Evolutionary conservation across 2,113 vertebrate species (phyloP), one percentile per base, ranked within the genome.

Genomic region (Syrrhaptes paradoxus): DNA sequence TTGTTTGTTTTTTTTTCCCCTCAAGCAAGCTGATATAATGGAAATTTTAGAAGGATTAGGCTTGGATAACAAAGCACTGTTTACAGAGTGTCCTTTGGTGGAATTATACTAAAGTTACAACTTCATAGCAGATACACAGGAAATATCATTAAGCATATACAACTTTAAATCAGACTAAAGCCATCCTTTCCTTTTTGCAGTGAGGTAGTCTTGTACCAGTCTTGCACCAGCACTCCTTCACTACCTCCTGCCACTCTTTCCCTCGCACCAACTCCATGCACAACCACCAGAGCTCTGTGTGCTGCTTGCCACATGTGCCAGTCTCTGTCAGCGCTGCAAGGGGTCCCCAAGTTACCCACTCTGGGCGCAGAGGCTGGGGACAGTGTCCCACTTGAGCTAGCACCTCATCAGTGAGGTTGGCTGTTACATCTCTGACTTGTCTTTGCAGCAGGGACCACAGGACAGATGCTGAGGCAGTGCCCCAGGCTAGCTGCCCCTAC

Each of bases 381-480:
- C 49, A 4, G 21, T 36, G 18, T 29, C 59, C 29, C 49, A 25
- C 72, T 43, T 17, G 16, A 65, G 57, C 51, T 46, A 58, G 25
- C 43, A 20, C 68, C 43, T n/a, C 9, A 79, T 17, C 32, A 45
- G 25, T 3, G 14, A 20, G 17, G 54, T n/a, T 54, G 22, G 48
- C 70, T 52, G 20, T 31, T 32, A 25, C 24, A 22, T 13, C 32
- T 36, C 34, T 17, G 51, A 20, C 28, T 57, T 22, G 38, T 61
- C 36, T n/a, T n/a, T 31, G 22, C 0, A 0, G 61, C 32, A 32
- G 41, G 17, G 0, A 0, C 52, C 36, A 29, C 65, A 24, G 29
- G 3, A n/a, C 21, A 24, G 15, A 4, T 1, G 7, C 46, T 12
- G 55, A 67, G 46, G 41, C 3, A 36, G 72, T 61, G 45, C 16